phyloP scores from a whole-genome alignment of 92 coral and sea anemone species.

The Chrysogorgia sp. region DNA sequence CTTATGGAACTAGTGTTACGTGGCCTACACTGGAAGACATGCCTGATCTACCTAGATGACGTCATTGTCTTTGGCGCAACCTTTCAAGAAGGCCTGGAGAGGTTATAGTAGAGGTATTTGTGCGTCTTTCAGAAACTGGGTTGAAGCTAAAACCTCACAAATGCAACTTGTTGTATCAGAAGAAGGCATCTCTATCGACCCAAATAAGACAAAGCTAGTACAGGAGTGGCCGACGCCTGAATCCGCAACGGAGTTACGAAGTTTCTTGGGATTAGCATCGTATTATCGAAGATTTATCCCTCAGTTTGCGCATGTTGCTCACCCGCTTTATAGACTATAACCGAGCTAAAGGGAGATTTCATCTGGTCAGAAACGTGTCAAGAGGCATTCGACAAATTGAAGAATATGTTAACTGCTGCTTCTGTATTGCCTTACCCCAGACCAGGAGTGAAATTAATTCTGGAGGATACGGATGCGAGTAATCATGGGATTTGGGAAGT shows the following conservation, averaged over 20 bases:
- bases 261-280: constrained; percentile 57
- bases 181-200: constrained; percentile 56
- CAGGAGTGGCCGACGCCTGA: constrained; percentile 55
- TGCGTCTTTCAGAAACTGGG: constrained; percentile 30
- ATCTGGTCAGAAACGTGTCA: constrained; percentile 23
- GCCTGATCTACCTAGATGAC: constrained; percentile 50
- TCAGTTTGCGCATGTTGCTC: constrained; percentile 41
- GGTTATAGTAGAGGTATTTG: constrained; percentile 52
- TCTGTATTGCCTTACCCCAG: constrained; percentile 1
- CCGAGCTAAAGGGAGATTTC: constrained; percentile 40
- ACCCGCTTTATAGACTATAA: constrained; percentile 50
- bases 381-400: constrained; percentile 6
- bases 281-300: constrained; percentile 53
- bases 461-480: constrained; percentile 47
- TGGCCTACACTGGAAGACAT: constrained; percentile 24
- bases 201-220: constrained; percentile 41
- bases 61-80: constrained; percentile 47
- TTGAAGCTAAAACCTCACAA: constrained; percentile 40
- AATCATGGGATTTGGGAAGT: constrained; percentile 53
- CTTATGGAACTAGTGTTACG: constrained; percentile 45
- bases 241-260: constrained; percentile 44
- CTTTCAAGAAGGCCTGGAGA: constrained; percentile 40
- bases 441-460: neutral
- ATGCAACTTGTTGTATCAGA: constrained; percentile 56
- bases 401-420: neutral